Evolutionary conservation across 2,888 invertebrate species (phyloP), one percentile per base, ranked within the genome.

Genomic region (Agonopterix alstromeriana): DNA sequence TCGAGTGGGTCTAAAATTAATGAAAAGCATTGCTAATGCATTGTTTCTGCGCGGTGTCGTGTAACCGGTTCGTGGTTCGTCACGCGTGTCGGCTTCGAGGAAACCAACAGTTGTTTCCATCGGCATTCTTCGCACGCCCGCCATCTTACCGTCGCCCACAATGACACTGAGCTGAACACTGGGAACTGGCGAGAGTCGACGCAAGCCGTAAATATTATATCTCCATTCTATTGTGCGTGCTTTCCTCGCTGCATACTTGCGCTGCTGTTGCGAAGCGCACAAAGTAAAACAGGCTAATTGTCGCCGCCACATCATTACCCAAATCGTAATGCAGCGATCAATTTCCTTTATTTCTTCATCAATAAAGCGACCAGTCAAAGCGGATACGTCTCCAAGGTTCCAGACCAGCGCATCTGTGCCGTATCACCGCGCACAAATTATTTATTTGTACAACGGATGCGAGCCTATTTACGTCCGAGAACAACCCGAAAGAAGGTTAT

Each of bases 71-170:
- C 70, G 68, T 58, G 60, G 70, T 71, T 75, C 73, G 82, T 80
- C 81, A 81, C 80, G 84, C 82, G 75, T 73, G 70, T 70, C 66
- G 70, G 60, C 67, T 84, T 82, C 82, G 73, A 73, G 77, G 81
- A 83, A 86, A 82, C 76, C 74, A 83, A 81, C 84, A 80, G 82
- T 79, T 82, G 81, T 80, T 81, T 73, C 76, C 73, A 80, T 80
- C 73, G 70, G 71, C 77, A 84, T 84, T 82, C 82, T 76, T 77
- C 69, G 73, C 82, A 77, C 77, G 79, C 69, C 27, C 27, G 27
- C 27, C 27, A 27, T 27, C 27, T 27, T 27, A 27, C 27, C 27
- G 27, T 27, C 66, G 62, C 65, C 67, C 65, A 60, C 72, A 67
- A 70, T 69, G 67, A 67, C 70, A 68, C 27, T 27, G 27, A 27